Percentiles rank a stretch among this genome's conserved stretches.
Conservation (phyloP, 2,113 vertebrate species). For the Tachuris rubrigastra region DNA sequence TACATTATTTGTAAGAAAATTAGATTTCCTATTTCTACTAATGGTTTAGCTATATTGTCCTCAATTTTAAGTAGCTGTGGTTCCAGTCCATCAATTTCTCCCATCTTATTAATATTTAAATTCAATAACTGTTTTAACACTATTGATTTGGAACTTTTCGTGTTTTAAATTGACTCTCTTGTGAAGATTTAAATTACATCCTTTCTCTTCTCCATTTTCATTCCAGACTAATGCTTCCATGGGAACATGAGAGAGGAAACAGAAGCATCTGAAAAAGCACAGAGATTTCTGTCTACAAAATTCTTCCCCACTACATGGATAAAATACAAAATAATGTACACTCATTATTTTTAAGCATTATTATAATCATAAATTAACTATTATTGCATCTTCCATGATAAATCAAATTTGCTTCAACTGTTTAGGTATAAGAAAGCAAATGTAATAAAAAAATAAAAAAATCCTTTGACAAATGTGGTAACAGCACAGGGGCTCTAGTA, state of each 20-base stretch:
- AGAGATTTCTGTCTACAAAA: neutral
- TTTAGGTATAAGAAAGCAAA: neutral
- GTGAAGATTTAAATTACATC: conserved; percentile 38
- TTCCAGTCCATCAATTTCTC: conserved; percentile 49
- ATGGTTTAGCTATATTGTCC: conserved; percentile 27
- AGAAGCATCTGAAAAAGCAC: neutral
- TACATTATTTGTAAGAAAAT: conserved; percentile 49
- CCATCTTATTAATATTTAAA: conserved; percentile 71
- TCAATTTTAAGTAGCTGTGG: conserved; percentile 35
- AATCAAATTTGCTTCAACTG: neutral
- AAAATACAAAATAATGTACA: neutral
- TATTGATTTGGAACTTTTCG: conserved; percentile 48
- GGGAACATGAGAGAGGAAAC: neutral
- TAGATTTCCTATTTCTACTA: conserved; percentile 55
- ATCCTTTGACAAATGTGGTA: neutral
- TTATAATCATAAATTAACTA: neutral
- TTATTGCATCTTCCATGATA: neutral
- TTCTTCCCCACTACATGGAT: neutral
- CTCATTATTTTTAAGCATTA: neutral
- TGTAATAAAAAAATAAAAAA: neutral
- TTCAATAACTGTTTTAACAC: conserved; percentile 65
- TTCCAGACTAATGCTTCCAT: conserved; percentile 1
- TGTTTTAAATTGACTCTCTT: conserved; percentile 48
- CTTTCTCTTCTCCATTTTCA: conserved; percentile 24
- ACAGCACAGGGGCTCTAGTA: neutral